Evolutionary conservation across 2,888 invertebrate genomes (phyloP).

Genomic region (Exocentrus adspersus): DNA sequence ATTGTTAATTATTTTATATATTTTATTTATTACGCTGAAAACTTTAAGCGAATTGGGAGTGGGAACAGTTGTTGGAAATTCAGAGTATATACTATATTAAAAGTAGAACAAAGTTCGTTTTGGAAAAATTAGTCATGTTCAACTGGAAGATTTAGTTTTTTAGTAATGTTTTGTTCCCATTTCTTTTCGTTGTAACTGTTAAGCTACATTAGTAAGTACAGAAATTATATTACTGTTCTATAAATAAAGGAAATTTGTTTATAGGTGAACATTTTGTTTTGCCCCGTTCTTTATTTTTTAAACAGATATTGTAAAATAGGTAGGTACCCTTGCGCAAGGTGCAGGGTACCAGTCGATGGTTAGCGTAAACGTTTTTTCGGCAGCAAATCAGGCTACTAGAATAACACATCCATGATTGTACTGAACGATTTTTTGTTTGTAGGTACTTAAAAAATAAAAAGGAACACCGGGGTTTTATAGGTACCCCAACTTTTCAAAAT

Average conservation of each 20-base stretch:
- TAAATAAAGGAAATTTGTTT: conserved; percentile 55
- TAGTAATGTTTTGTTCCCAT: conserved; percentile 36
- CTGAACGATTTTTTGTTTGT: too few species aligned
- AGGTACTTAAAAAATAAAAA: too few species aligned
- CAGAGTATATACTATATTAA: conserved; percentile 39
- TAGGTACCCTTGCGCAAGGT: too few species aligned
- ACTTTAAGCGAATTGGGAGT: conserved; percentile 33
- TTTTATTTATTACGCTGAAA: conserved; percentile 32
- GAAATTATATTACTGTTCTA: conserved; percentile 56
- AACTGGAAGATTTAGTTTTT: conserved; percentile 10
- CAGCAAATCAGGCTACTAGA: too few species aligned
- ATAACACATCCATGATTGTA: too few species aligned
- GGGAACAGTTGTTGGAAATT: conserved; percentile 45
- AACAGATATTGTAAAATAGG: neutral
- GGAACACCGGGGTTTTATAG: too few species aligned
- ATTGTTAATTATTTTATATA: conserved; percentile 27
- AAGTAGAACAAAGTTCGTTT: conserved; percentile 28
- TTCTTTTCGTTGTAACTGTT: conserved; percentile 47
- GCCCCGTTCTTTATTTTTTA: too few species aligned
- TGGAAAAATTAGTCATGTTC: conserved; percentile 29
- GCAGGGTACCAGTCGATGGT: too few species aligned
- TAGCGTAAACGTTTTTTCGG: too few species aligned
- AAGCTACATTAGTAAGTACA: conserved; percentile 52
- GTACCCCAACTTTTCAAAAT: too few species aligned
- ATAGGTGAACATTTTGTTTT: conserved; percentile 27